phyloP scores from a whole-genome alignment of 2,888 invertebrate genomes.

The Malacosoma neustria region DNA sequence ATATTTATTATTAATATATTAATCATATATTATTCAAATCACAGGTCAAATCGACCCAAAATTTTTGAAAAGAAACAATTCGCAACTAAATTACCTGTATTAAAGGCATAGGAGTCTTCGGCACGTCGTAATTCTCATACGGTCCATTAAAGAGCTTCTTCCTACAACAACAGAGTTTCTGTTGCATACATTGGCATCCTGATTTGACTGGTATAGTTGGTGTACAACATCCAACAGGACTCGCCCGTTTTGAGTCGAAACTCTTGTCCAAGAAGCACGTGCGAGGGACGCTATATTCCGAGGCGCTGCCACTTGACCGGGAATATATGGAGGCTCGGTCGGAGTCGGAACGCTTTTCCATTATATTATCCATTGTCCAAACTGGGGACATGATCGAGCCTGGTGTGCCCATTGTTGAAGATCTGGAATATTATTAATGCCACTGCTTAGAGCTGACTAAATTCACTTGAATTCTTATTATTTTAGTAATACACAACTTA shows the following conservation, averaged over 20 bases:
- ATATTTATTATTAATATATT: too few species aligned
- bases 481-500: too few species aligned
- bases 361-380: slow-evolving; percentile 73
- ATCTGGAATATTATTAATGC: slow-evolving; percentile 67
- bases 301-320: slow-evolving; percentile 77
- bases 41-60: too few species aligned
- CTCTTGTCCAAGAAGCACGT: slow-evolving; percentile 62
- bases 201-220: slow-evolving; percentile 77
- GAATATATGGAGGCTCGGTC: slow-evolving; percentile 80
- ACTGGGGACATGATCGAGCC: slow-evolving; percentile 71
- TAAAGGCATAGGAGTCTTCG: slow-evolving; percentile 78
- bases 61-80: too few species aligned
- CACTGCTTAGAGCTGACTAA: too few species aligned
- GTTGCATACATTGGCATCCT: slow-evolving; percentile 62
- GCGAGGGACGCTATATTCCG: slow-evolving; percentile 78
- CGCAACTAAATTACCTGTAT: slow-evolving; percentile 64
- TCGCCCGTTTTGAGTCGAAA: slow-evolving; percentile 57
- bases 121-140: slow-evolving; percentile 88
- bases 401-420: slow-evolving; percentile 73
- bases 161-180: slow-evolving; percentile 51
- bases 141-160: slow-evolving; percentile 70
- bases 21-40: too few species aligned
- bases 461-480: too few species aligned
- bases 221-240: slow-evolving; percentile 59
- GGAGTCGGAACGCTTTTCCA: slow-evolving; percentile 65